These are phyloP conservation scores for Tympanuchus pallidicinctus DNA, from an alignment of 2,113 vertebrate genomes.

Conservation along the genomic window DNA sequence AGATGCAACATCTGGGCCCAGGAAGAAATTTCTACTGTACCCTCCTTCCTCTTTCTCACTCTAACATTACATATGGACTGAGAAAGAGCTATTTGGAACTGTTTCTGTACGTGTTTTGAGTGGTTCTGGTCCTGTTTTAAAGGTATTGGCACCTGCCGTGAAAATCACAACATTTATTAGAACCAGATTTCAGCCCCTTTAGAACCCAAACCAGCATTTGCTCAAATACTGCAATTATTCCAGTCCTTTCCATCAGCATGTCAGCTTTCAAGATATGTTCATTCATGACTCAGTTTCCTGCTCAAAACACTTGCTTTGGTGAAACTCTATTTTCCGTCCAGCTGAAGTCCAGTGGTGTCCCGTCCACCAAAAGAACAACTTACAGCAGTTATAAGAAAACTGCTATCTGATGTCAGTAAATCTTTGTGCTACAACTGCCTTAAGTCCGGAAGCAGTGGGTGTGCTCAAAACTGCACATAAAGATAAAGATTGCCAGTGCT, in stretches of 20 bases:
- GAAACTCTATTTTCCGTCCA: slow-evolving; percentile 8
- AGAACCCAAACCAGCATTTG: not conserved
- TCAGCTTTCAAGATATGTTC: not conserved
- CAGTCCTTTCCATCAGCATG: not conserved
- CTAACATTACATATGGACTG: rapidly evolving
- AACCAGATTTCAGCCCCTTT: not conserved
- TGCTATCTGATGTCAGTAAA: slow-evolving; percentile 59
- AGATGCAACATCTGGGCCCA: not conserved
- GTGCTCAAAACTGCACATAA: slow-evolving; percentile 53
- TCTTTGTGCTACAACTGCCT: slow-evolving; percentile 39
- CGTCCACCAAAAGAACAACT: slow-evolving; percentile 21
- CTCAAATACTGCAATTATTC: rapidly evolving
- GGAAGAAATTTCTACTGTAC: not conserved
- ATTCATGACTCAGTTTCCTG: slow-evolving; percentile 16
- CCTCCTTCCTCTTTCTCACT: rapidly evolving
- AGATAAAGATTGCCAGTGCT: slow-evolving; percentile 61
- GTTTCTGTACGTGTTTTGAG: not conserved
- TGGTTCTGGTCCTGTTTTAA: not conserved
- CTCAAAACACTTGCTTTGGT: not conserved
- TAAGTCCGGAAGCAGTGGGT: slow-evolving; percentile 69
- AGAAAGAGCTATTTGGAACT: not conserved
- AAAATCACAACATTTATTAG: not conserved
- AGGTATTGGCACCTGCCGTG: not conserved
- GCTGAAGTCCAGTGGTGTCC: slow-evolving; percentile 25
- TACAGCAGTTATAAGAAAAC: slow-evolving; percentile 50